These are phyloP conservation scores for Cathartes aura DNA, from an alignment of 2,113 vertebrate species.

Conservation along the genomic window DNA sequence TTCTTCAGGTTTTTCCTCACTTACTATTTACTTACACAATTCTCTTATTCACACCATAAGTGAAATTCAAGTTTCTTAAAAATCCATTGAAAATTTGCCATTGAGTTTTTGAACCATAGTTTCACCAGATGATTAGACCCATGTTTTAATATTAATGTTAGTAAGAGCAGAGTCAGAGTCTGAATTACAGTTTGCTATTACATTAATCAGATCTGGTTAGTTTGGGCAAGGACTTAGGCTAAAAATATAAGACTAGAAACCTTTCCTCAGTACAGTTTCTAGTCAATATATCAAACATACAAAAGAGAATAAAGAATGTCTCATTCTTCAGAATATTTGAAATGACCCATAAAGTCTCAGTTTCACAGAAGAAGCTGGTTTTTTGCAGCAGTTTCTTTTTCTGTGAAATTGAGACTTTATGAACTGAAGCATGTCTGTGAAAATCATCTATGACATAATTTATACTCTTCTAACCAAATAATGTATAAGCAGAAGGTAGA, in stretches of 20 bases:
- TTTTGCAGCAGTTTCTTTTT: not conserved
- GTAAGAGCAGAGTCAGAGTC: not conserved
- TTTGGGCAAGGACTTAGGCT: not conserved
- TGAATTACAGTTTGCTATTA: not conserved
- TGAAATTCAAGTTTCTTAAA: not conserved
- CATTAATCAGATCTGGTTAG: not conserved
- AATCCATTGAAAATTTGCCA: not conserved
- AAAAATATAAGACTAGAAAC: not conserved
- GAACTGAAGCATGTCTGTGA: slow-evolving; percentile 25
- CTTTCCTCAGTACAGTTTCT: not conserved
- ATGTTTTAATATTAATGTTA: not conserved
- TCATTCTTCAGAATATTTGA: slow-evolving; percentile 7
- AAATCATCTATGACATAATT: slow-evolving; percentile 49
- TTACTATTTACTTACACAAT: not conserved
- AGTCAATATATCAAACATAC: not conserved
- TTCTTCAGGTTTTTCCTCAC: not conserved
- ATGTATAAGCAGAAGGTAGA: not conserved
- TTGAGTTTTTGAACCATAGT: not conserved
- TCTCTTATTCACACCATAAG: not conserved
- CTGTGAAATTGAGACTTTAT: slow-evolving; percentile 33
- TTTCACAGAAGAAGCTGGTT: not conserved
- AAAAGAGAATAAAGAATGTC: slow-evolving; percentile 34
- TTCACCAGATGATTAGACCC: not conserved
- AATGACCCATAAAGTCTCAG: slow-evolving; percentile 6
- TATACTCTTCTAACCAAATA: slow-evolving; percentile 18